phyloP scores from a whole-genome alignment of 2,113 vertebrate species.

The Lamprologus tigripictilis region DNA sequence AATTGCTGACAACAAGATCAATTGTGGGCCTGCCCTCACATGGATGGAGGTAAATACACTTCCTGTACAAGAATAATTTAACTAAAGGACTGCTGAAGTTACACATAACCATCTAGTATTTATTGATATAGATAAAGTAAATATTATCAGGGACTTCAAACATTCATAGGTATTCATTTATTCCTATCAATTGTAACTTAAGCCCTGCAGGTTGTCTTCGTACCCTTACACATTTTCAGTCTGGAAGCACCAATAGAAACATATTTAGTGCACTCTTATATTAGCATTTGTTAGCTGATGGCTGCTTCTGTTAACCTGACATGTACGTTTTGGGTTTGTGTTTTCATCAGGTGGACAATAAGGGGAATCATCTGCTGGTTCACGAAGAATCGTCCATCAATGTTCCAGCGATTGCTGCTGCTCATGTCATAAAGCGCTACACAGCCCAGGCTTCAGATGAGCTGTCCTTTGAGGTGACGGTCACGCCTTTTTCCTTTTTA shows the following conservation, averaged over 20 bases:
- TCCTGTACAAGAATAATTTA: neutral
- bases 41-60: conserved; percentile 92
- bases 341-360: conserved; percentile 87
- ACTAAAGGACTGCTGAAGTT: neutral
- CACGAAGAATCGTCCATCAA: conserved; percentile 98
- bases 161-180: neutral
- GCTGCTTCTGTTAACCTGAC: neutral
- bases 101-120: accelerated
- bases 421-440: conserved; percentile 96
- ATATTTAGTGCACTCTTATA: accelerated
- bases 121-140: neutral
- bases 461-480: conserved; percentile 89
- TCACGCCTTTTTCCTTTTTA: neutral
- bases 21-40: conserved; percentile 95
- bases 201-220: neutral
- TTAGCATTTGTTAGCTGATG: neutral
- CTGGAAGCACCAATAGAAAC: neutral
- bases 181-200: neutral
- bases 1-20: conserved; percentile 98
- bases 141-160: accelerated
- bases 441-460: conserved; percentile 94
- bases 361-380: conserved; percentile 94
- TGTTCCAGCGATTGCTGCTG: conserved; percentile 94
- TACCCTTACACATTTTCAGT: neutral
- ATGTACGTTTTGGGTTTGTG: neutral